These are phyloP conservation scores for Hemitrygon akajei DNA, from an alignment of 2,797 vertebrate genomes.

Conservation along the genomic window DNA sequence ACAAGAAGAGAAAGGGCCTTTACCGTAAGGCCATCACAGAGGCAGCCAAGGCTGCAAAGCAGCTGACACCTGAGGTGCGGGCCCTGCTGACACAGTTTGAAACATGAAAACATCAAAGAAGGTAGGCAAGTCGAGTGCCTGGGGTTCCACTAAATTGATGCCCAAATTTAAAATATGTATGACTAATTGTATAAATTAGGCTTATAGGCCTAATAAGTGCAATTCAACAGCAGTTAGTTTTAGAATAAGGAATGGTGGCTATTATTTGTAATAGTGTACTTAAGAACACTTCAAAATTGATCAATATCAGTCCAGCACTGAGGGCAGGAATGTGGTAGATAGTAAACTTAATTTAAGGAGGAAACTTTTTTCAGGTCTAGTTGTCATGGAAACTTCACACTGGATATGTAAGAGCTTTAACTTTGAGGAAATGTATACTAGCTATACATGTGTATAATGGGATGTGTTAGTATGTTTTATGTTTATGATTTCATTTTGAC, in stretches of 20 bases:
- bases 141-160: conserved; percentile 47
- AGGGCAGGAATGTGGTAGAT: not conserved
- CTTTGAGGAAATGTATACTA: not conserved
- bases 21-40: conserved; percentile 95
- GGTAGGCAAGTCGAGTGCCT: conserved; percentile 61
- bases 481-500: not conserved
- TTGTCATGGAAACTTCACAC: not conserved
- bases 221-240: conserved; percentile 23
- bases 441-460: not conserved
- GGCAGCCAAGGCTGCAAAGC: conserved; percentile 90
- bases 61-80: conserved; percentile 92
- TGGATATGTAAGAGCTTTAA: not conserved
- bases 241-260: conserved; percentile 11
- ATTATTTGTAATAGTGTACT: not conserved
- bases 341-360: not conserved
- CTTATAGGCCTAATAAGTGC: not conserved
- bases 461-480: not conserved
- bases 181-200: conserved; percentile 19
- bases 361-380: not conserved
- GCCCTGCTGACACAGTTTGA: conserved; percentile 95
- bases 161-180: conserved; percentile 34
- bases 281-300: not conserved
- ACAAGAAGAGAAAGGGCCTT: conserved; percentile 95
- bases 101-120: conserved; percentile 74
- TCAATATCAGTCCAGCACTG: not conserved